These are phyloP conservation scores for Myotis lucifugus DNA, from an alignment of 2,113 vertebrate genomes.

Conservation along the genomic window DNA sequence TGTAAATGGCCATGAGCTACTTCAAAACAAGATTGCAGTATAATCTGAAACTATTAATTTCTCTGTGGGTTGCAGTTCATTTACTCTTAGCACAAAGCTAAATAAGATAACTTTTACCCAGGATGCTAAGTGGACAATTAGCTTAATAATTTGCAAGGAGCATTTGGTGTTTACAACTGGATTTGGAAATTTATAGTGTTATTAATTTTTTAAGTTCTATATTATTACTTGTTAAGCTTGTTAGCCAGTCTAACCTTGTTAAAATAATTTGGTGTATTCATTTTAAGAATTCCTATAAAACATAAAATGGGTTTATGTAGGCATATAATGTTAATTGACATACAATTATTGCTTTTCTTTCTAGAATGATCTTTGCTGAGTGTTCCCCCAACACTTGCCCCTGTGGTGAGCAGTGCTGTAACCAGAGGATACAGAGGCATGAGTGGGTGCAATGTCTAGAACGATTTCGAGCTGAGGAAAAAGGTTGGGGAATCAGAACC, in stretches of 20 bases:
- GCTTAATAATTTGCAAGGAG: not conserved
- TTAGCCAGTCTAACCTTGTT: not conserved
- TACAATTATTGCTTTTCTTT: conserved; percentile 43
- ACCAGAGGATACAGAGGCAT: conserved; percentile 97
- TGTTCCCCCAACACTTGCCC: conserved; percentile 97
- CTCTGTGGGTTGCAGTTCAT: not conserved
- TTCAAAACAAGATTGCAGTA: not conserved
- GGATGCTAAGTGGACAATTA: not conserved
- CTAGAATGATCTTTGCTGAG: conserved; percentile 98
- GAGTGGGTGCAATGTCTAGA: conserved; percentile 99
- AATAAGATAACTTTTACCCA: not conserved
- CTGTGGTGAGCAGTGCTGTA: conserved; percentile 93
- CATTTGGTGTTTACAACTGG: not conserved
- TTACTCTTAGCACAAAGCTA: not conserved
- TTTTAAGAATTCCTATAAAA: conserved; percentile 17
- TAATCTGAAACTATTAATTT: not conserved
- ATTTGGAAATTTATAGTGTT: conserved; percentile 10
- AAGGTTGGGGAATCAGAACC: conserved; percentile 99
- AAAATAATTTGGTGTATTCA: conserved; percentile 2
- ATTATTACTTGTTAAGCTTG: not conserved
- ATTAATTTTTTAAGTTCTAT: conserved; percentile 7
- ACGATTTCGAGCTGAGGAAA: conserved; percentile 96
- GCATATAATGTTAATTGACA: not conserved
- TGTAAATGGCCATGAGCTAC: not conserved
- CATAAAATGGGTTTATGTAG: not conserved